Evolutionary conservation across 2,888 invertebrate species (phyloP), one percentile per base, ranked within the genome.

Genomic region (Dryococelus australis): DNA sequence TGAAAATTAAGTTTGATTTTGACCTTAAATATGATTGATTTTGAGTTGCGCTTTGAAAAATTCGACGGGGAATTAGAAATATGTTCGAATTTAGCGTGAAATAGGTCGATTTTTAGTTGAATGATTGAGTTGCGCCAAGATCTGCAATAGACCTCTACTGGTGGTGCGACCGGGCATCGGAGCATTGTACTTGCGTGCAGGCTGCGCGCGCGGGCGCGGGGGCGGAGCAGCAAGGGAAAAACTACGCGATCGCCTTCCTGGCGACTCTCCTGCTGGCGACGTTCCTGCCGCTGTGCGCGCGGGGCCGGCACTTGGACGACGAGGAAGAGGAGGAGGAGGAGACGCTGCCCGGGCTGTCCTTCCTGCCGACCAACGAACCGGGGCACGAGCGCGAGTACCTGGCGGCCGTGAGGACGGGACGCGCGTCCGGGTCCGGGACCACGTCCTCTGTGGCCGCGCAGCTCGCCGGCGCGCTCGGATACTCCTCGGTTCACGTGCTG

Each of bases 401-500:
- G 27, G 83, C 84, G 12, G 81, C 47, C 26, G 87, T 87, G 20
- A 28, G 12, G 8, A 87, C 87, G 12, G 87, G 87, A 43, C 81
- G 24, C 13, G 24, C 43, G 43, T 84, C 87, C 16, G 26, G 84
- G 9, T 12, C 87, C 9, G 87, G 87, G 24, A 87, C 87, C 0
- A 84, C 87, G 20, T 87, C 87, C 43, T 16, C 80, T 2, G 84
- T 87, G 8, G 87, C 87, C 16, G 35, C 85, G 43, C 81, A 84
- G 83, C 81, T 87, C 24, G 65, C 0, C 3, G 65, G 65, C 65
- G 8, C 85, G 0, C n/a, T 9, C 10, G 85, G n/a, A 4, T 43
- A 28, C 26, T 86, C 86, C 43, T 16, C 53, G n/a, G 35, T 35
- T 0, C 87, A 87, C 51, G 47, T 87, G 4, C 85, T 87, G 78